Percentiles rank a stretch among this genome's conserved stretches.
Evolutionary conservation across 2,113 vertebrate species (phyloP).

Genomic region (Elephantulus edwardii): DNA sequence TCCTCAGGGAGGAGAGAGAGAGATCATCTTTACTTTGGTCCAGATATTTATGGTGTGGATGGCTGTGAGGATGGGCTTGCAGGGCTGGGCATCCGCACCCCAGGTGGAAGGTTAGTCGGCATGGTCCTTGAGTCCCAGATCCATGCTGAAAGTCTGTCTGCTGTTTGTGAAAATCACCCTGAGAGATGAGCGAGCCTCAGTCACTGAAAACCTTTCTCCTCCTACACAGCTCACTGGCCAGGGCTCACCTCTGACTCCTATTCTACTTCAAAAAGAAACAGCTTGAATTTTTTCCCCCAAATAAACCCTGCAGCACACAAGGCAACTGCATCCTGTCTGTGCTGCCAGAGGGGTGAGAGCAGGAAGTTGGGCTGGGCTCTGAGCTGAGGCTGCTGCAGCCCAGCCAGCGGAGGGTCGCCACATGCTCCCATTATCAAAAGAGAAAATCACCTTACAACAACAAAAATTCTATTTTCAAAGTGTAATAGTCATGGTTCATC

Average conservation of each 20-base stretch:
- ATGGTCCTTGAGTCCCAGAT: background rate
- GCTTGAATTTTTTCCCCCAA: conserved; percentile 41
- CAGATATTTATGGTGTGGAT: background rate
- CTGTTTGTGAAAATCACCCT: conserved; percentile 22
- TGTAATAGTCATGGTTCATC: background rate
- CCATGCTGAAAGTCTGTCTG: background rate
- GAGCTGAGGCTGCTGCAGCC: background rate
- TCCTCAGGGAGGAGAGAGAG: background rate
- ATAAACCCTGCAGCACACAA: conserved; percentile 50
- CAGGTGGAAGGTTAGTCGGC: background rate
- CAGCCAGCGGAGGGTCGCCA: background rate
- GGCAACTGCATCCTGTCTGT: background rate
- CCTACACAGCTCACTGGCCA: background rate
- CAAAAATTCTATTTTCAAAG: background rate
- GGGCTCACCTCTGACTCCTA: conserved; percentile 55
- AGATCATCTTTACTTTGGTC: background rate
- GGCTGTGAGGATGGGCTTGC: background rate
- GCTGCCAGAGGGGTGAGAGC: background rate
- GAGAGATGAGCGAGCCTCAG: background rate
- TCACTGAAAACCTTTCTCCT: conserved; percentile 10
- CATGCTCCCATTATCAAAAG: background rate
- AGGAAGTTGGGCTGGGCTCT: background rate
- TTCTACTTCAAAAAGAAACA: conserved; percentile 51
- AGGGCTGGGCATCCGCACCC: background rate
- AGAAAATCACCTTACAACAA: background rate